Evolutionary conservation across 1,140 invertebrate species (phyloP).

Genomic region (Coelopa frigida): DNA sequence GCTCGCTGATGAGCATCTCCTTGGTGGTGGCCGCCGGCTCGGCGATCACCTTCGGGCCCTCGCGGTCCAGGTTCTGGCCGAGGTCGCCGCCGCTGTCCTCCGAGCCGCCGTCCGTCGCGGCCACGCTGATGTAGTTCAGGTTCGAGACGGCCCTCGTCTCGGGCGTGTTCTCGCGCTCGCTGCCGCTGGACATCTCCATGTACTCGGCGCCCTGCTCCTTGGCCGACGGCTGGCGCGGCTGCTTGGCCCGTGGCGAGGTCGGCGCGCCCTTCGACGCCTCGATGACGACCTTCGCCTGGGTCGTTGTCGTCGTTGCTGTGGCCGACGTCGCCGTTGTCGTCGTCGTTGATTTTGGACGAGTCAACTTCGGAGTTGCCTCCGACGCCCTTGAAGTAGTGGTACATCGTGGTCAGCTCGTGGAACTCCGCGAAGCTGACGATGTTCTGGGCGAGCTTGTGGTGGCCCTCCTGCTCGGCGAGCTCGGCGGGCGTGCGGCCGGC

Average conservation of each 20-base stretch:
- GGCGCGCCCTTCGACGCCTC: constrained; percentile 22
- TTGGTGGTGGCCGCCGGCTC: constrained; percentile 35
- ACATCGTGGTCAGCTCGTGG: constrained; percentile 76
- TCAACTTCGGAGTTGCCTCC: no score
- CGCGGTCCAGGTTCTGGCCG: constrained; percentile 30
- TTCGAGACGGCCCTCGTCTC: constrained; percentile 40
- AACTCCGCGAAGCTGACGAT: constrained; percentile 71
- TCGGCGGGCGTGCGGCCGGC: constrained; percentile 72
- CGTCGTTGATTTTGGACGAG: constrained; percentile 10
- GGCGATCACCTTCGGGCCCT: constrained; percentile 25
- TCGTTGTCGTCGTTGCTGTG: constrained; percentile 16
- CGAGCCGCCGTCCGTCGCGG: constrained; percentile 37
- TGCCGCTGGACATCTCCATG: constrained; percentile 44
- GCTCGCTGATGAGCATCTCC: constrained; percentile 39
- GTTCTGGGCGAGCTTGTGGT: constrained; percentile 61
- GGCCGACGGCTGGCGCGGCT: constrained; percentile 23
- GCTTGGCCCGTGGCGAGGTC: constrained; percentile 18
- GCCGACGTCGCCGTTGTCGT: constrained; percentile 2
- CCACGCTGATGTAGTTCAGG: constrained; percentile 43
- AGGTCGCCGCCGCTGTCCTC: constrained; percentile 27
- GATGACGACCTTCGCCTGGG: constrained; percentile 26
- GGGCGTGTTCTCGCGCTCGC: constrained; percentile 36
- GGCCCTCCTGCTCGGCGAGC: constrained; percentile 65
- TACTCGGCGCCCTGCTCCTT: constrained; percentile 23
- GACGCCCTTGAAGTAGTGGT: constrained; percentile 74